Evolutionary conservation across 2,797 vertebrate species (phyloP).

Genomic region (Rhadinocentrus ornatus): DNA sequence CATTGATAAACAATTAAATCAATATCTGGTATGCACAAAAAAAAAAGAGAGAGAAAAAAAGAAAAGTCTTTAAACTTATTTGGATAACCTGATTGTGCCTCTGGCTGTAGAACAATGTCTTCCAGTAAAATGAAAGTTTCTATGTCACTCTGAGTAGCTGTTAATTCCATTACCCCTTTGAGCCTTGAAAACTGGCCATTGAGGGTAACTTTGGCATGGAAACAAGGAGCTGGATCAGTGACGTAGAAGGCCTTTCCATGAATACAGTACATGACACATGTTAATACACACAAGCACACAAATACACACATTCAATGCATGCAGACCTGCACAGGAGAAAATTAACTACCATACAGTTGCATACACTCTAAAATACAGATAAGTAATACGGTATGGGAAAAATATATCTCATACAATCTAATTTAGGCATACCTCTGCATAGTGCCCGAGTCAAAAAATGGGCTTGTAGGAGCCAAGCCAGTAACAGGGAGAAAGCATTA

Average conservation of each 20-base stretch:
- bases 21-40: conserved; percentile 40
- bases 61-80: conserved; percentile 65
- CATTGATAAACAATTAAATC: conserved; percentile 73
- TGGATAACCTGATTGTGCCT: conserved; percentile 77
- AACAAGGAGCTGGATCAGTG: conserved; percentile 64
- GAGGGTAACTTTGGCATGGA: conserved; percentile 78
- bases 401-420: conserved; percentile 71
- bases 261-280: conserved; percentile 75
- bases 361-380: conserved; percentile 53
- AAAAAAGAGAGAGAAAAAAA: conserved; percentile 25
- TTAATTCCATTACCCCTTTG: conserved; percentile 70
- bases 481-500: conserved; percentile 68
- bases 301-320: conserved; percentile 75
- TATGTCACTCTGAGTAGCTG: conserved; percentile 72
- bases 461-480: conserved; percentile 69
- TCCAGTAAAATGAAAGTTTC: conserved; percentile 72
- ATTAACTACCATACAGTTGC: conserved; percentile 56
- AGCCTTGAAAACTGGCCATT: conserved; percentile 63
- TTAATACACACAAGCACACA: conserved; percentile 69
- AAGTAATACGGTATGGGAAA: conserved; percentile 63
- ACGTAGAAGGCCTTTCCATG: conserved; percentile 70
- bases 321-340: conserved; percentile 73
- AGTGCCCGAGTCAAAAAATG: conserved; percentile 76
- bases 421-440: conserved; percentile 73
- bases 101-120: conserved; percentile 64